Base-by-base conservation (phyloP, 2,797 vertebrate genomes). In the Acomys russatus region DNA sequence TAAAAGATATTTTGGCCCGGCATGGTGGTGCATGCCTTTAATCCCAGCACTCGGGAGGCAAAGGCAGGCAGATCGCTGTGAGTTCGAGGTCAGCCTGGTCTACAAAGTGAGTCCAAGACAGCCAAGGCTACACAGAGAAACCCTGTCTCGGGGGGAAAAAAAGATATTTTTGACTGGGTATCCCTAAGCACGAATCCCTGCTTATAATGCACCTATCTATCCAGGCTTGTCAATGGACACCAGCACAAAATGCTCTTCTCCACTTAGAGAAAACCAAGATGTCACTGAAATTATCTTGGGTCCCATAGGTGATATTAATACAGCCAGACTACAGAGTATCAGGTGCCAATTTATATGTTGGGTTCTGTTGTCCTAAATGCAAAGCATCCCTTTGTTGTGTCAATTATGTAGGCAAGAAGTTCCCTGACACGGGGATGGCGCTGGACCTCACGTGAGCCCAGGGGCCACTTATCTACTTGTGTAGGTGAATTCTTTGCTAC, bases 391-490 rank as follows among this genome's bases (percentile, higher is more conserved):
- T 74, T 95, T 17, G 44, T 93, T 86, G 33, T 87, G 74, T 79
- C 90, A 28, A 14, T 89, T 92, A 89, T 71, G 74, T 86, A 82
- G 84, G 88, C 88, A 77, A 91, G 90, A 83, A 89, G 82, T 56
- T 59, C 33, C 78, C 77, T 35, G 78, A 88, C 38, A 0, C 17
- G 25, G 17, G 92, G 68, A 90, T 11, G n/a, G 33, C 4, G 0
- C 88, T 3, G 77, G 96, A 61, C 64, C 18, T 63, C 9, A 0
- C 8, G 0, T n/a, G 83, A 88, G 76, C 93, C 79, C 90, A 73
- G 35, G 88, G 96, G 95, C 95, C 96, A 97, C 94, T 95, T 91
- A 88, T 92, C 93, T 94, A 51, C 66, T 78, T 2, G 23, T 56
- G 63, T 86, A 78, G 95, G 95, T 94, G 83, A 87, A 94, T 96